Evolutionary conservation across 2,797 vertebrate genomes (phyloP), one percentile per base, ranked within the genome.

Genomic region (Silurus lanzhouensis): DNA sequence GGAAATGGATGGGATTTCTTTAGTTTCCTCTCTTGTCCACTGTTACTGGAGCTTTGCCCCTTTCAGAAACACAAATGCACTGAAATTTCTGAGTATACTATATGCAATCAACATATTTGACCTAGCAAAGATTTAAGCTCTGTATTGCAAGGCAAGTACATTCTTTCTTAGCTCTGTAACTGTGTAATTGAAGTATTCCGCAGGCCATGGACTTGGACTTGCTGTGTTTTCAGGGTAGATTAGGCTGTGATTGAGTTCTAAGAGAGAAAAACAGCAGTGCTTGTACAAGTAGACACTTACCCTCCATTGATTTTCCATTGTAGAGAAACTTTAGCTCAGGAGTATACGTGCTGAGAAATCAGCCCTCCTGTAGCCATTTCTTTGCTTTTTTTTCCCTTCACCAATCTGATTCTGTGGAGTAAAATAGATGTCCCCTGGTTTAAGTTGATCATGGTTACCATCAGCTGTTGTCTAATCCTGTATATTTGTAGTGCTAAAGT

Each of bases 191-290:
- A 68, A 78, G 71, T 52, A 52, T 57, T 58, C 46, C 20, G 63
- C 76, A 60, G 60, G 17, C 83, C 1, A 60, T 46, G n/a, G 61
- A 84, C 25, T 63, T 81, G 88, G 88, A 91, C 84, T 87, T 85
- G 87, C 90, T 90, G 90, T 91, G 92, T 89, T 87, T 87, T 80
- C 63, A 89, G 90, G 86, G 85, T 91, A 90, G 90, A 93, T 94
- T 91, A 93, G 91, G 87, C 89, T 25, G 84, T 88, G 90, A 93
- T 88, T 90, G 87, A 92, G 90, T 90, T 88, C 91, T 90, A 85
- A 77, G 72, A 55, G 55, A 68, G 63, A 84, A 89, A 89, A 85
- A 79, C 58, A 79, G 58, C 58, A 70, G 76, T 25, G 38, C 22
- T 84, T 75, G 71, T 57, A 63, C 76, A 81, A 88, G 88, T 88